These are phyloP conservation scores for Papilio polyxenes DNA, from an alignment of 1,140 invertebrate species.

Conservation along the genomic window DNA sequence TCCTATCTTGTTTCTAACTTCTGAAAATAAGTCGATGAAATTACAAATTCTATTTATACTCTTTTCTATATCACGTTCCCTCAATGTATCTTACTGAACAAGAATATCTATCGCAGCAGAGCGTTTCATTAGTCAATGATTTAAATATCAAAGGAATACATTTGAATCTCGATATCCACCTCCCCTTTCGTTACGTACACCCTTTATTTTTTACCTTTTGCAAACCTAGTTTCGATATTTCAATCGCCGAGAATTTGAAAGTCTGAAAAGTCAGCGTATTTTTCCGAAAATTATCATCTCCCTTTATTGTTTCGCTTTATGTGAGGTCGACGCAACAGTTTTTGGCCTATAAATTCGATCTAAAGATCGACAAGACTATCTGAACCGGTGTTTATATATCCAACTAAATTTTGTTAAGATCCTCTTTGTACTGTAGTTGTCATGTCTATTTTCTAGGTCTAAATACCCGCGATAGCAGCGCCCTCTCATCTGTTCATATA, in stretches of 20 bases:
- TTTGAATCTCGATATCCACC: constrained; percentile 7
- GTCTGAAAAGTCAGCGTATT: neutral
- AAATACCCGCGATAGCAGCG: too few species aligned
- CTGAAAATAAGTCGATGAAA: too few species aligned
- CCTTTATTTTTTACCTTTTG: neutral
- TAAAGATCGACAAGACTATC: too few species aligned
- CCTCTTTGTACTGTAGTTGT: too few species aligned
- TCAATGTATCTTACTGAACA: neutral
- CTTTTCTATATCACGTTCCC: neutral
- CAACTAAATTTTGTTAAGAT: too few species aligned
- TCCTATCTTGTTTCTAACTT: too few species aligned
- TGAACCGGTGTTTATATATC: too few species aligned
- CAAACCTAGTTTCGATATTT: neutral
- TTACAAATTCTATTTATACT: too few species aligned
- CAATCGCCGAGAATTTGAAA: neutral
- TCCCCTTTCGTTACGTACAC: neutral
- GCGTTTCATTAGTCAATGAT: constrained; percentile 24
- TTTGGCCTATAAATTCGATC: neutral
- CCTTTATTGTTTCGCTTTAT: neutral
- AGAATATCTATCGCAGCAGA: neutral
- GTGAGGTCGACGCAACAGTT: neutral
- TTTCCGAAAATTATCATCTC: neutral
- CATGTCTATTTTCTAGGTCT: too few species aligned
- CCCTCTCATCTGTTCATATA: too few species aligned
- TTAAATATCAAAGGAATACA: constrained; percentile 25